phyloP scores from a whole-genome alignment of 1,140 invertebrate genomes.

The Thrips palmi region DNA sequence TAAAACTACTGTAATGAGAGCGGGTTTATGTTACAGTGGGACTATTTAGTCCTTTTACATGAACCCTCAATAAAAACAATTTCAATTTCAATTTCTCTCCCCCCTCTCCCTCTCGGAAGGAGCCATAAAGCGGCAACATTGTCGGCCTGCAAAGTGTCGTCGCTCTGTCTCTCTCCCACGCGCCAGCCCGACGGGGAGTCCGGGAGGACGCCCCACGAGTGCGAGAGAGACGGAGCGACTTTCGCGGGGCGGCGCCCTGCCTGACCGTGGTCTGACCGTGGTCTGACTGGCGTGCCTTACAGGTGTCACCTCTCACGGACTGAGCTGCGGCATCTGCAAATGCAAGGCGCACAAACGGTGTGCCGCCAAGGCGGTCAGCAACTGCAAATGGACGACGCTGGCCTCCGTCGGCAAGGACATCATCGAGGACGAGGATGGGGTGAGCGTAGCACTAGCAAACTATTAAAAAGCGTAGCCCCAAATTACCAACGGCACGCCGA shows the following conservation, averaged over 20 bases:
- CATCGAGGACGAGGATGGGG: slow-evolving; percentile 81
- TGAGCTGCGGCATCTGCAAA: slow-evolving; percentile 94
- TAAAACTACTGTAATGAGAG: no score
- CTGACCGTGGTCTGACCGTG: no score
- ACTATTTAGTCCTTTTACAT: no score
- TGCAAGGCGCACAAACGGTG: slow-evolving; percentile 91
- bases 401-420: slow-evolving; percentile 84
- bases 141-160: background rate
- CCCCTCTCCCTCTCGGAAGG: slow-evolving; percentile 2
- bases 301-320: slow-evolving; percentile 82
- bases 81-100: no score
- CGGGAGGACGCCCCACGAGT: background rate
- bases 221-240: background rate
- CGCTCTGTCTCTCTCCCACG: background rate
- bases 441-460: slow-evolving; percentile 34
- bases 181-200: background rate
- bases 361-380: slow-evolving; percentile 74
- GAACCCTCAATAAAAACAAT: no score
- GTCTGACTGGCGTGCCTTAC: slow-evolving; percentile 19
- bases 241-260: no score
- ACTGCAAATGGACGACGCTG: slow-evolving; percentile 94
- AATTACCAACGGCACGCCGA: no score
- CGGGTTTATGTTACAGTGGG: no score
- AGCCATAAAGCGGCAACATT: background rate
- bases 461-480: no score